Base-by-base conservation (phyloP, 2,888 invertebrate species). In the Eutolmus rufibarbis region DNA sequence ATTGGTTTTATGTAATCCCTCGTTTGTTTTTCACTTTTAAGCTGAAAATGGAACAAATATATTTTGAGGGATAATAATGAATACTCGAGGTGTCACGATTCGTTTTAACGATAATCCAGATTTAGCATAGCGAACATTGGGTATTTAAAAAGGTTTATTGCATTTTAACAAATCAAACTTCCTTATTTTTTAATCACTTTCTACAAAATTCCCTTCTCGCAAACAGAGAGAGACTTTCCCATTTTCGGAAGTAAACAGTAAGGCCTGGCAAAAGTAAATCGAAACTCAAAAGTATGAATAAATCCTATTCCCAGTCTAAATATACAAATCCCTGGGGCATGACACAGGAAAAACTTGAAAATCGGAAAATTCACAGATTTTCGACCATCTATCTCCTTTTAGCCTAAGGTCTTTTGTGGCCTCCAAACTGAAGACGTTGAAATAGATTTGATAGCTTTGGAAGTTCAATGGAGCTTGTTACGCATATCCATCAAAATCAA, bases 401-500 rank as follows among this genome's bases (percentile, higher is more conserved):
- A 66, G 66, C 66, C 66, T 28, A 19, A 23, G 66, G 66, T 66
- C 66, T 23, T 66, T 66, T 66, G 12, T 23, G 9, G 28, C 23
- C 76, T 2, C 34, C 37, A 19, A 12, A 77, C 16, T 37, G n/a
- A 19, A 77, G 40, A 77, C 28, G 66, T 7, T 12, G 66, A 28
- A 66, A 66, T 66, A 66, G 66, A 66, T 23, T 23, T 34, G n/a
- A 37, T 19, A 37, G 66, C 66, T 31, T 16, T 8, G 37, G 19
- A 84, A 40, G 66, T 66, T 84, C 82, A 66, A 84, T 84, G 66
- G 23, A 66, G 66, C 82, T n/a, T 84, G 82, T 66, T 37, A 57
- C 82, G 19, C 66, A 37, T 57, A 57, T 66, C 82, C 66, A 79
- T 79, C 79, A 79, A 51, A 79, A 79, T 79, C 79, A 79, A 79